Conservation (phyloP, 1,140 invertebrate genomes). For the Drosophila seguyi region DNA sequence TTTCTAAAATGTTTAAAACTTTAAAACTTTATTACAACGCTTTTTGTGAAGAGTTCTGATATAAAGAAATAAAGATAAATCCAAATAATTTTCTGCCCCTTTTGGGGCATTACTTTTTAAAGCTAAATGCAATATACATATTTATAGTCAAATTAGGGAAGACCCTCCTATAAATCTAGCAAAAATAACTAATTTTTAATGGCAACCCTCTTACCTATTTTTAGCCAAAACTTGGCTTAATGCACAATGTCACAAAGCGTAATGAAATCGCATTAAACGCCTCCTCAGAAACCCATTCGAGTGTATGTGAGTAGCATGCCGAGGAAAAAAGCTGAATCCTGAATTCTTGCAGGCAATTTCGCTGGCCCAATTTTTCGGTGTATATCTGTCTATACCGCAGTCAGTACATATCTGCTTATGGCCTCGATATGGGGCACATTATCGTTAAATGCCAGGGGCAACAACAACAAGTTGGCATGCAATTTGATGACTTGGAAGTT, state of each 20-base stretch:
- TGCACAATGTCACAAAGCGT: conserved; percentile 39
- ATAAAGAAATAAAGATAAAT: too few species aligned
- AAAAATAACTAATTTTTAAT: background rate
- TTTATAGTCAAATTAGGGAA: background rate
- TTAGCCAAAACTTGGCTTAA: conserved; percentile 48
- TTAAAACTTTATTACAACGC: too few species aligned
- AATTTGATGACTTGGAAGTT: conserved; percentile 75
- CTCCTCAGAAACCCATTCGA: conserved; percentile 19
- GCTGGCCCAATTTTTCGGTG: conserved; percentile 30
- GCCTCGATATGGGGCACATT: conserved; percentile 73
- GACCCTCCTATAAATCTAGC: background rate
- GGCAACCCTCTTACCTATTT: conserved; percentile 49
- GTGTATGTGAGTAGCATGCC: conserved; percentile 14
- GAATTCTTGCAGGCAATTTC: conserved; percentile 17
- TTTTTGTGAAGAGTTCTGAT: too few species aligned
- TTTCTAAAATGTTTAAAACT: too few species aligned
- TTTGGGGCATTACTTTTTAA: background rate
- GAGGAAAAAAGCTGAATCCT: conserved; percentile 20
- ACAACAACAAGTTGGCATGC: conserved; percentile 63
- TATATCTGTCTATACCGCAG: conserved; percentile 20
- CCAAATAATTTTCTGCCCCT: too few species aligned
- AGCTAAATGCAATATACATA: background rate
- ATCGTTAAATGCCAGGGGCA: conserved; percentile 67
- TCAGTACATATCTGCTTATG: conserved; percentile 64
- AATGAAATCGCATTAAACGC: conserved; percentile 62